phyloP scores from a whole-genome alignment of 2,797 vertebrate species.

The Limnodromus scolopaceus region DNA sequence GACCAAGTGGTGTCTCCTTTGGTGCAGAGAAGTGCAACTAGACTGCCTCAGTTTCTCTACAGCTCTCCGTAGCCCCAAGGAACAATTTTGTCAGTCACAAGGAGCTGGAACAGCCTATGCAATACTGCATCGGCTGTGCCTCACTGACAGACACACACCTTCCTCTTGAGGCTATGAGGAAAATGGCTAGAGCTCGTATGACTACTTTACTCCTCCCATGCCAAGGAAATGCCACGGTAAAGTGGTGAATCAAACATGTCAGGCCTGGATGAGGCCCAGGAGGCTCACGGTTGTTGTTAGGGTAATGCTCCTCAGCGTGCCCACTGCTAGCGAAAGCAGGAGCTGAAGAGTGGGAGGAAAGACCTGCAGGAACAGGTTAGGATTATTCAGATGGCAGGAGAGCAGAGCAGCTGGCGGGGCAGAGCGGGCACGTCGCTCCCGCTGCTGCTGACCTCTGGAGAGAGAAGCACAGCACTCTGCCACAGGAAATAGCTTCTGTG shows the following conservation, averaged over 20 bases:
- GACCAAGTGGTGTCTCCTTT: neutral
- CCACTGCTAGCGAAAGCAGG: neutral
- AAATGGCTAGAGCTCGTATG: accelerated
- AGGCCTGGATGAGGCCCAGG: neutral
- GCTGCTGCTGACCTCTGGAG: neutral
- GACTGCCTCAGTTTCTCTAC: neutral
- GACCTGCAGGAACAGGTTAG: neutral
- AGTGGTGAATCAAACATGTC: neutral
- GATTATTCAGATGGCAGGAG: neutral
- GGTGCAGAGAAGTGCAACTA: neutral
- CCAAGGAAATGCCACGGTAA: neutral
- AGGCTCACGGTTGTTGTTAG: neutral
- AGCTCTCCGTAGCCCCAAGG: neutral
- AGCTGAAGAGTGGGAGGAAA: neutral
- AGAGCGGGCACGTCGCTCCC: accelerated
- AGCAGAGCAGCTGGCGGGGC: neutral
- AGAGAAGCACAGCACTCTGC: neutral
- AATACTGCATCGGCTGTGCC: neutral
- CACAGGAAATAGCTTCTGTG: neutral
- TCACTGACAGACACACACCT: neutral
- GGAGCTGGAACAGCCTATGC: neutral
- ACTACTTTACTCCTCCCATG: neutral
- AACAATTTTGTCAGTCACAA: neutral
- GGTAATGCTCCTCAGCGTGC: neutral
- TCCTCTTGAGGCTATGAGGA: neutral